Evolutionary conservation across 2,888 invertebrate species (phyloP).

Genomic region (Chaitophorus viminalis): DNA sequence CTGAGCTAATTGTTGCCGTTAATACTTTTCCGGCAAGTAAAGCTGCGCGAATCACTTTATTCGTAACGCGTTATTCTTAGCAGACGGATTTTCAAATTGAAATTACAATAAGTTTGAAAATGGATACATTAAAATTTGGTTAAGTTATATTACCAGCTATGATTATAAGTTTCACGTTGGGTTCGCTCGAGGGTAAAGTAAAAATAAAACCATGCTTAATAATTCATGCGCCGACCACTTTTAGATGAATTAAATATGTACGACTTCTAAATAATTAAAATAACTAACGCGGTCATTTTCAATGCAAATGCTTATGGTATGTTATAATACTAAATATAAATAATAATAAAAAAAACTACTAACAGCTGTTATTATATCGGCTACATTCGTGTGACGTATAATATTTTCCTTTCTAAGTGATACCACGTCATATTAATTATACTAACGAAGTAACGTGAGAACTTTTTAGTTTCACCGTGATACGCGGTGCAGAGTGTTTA

Average conservation of each 20-base stretch:
- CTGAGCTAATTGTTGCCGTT: too few relatives aligned
- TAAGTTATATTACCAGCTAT: too few relatives aligned
- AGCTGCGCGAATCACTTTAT: too few relatives aligned
- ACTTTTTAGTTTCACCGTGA: not conserved
- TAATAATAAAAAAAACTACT: not conserved
- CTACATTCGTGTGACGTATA: not conserved
- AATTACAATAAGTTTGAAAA: too few relatives aligned
- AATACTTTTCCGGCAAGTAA: too few relatives aligned
- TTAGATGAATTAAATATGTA: not conserved
- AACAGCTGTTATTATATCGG: not conserved
- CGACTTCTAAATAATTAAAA: not conserved
- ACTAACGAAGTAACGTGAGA: not conserved
- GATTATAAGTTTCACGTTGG: too few relatives aligned
- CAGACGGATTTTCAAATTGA: too few relatives aligned
- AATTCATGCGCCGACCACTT: not conserved
- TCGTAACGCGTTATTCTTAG: too few relatives aligned
- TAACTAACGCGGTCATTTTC: not conserved
- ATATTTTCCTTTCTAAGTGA: not conserved
- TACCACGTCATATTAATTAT: not conserved
- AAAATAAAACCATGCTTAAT: too few relatives aligned
- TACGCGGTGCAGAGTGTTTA: too few relatives aligned
- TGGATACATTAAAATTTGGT: too few relatives aligned
- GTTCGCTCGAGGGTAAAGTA: too few relatives aligned
- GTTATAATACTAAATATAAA: not conserved
- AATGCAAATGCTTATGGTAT: not conserved